Conservation (phyloP, 64 coral and sea anemone genomes). For the Catalaphyllia jardinei region DNA sequence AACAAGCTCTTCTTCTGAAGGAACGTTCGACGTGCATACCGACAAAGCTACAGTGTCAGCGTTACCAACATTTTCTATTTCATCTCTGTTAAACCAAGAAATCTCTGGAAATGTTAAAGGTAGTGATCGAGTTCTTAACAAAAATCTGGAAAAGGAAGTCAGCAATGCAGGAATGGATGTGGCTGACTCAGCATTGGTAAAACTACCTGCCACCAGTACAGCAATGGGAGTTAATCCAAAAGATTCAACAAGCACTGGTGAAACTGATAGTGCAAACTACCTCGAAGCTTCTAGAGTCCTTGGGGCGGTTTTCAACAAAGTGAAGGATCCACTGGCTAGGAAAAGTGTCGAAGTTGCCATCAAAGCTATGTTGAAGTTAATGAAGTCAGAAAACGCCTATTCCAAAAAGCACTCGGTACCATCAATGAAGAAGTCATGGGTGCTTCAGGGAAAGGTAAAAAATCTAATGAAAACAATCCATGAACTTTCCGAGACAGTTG, state of each 20-base stretch:
- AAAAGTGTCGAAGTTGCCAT: constrained; percentile 90
- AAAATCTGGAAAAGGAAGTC: not conserved
- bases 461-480: not conserved
- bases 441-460: not conserved
- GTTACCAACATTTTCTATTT: constrained; percentile 51
- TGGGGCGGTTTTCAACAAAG: constrained; percentile 87
- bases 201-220: not conserved
- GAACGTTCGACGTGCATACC: constrained; percentile 27
- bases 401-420: constrained; percentile 53
- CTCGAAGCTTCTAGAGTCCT: constrained; percentile 80
- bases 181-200: constrained; percentile 17
- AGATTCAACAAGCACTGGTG: not conserved
- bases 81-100: constrained; percentile 58
- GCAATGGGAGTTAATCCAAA: not conserved
- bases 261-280: constrained; percentile 44
- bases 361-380: constrained; percentile 85
- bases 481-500: not conserved
- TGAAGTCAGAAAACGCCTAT: constrained; percentile 37
- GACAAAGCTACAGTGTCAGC: constrained; percentile 32
- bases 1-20: not conserved
- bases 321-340: constrained; percentile 87
- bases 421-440: not conserved
- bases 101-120: not conserved
- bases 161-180: constrained; percentile 12
- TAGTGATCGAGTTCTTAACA: not conserved